Conservation (phyloP, 2,797 vertebrate genomes). For the Parotocinclus haroldoi region DNA sequence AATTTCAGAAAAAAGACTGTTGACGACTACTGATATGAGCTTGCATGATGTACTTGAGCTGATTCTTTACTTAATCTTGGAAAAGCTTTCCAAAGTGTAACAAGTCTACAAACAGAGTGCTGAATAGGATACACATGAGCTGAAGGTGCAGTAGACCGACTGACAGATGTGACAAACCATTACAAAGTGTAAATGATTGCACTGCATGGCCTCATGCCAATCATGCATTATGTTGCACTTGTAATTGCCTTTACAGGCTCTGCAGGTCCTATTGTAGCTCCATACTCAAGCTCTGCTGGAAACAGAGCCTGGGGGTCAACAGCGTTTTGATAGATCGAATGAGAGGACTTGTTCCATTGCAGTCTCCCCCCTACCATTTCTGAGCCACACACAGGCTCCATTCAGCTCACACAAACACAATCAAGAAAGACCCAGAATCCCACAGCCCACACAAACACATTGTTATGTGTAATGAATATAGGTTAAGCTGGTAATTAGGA, state of each 20-base stretch:
- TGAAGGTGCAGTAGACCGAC: conserved; percentile 45
- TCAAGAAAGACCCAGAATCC: conserved; percentile 17
- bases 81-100: not conserved
- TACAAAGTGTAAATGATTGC: conserved; percentile 53
- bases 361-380: conserved; percentile 47
- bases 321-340: conserved; percentile 50
- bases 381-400: conserved; percentile 29
- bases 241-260: conserved; percentile 50
- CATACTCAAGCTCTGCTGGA: conserved; percentile 51
- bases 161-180: conserved; percentile 4
- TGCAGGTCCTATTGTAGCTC: conserved; percentile 61
- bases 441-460: conserved; percentile 23
- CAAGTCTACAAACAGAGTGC: not conserved
- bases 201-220: conserved; percentile 56
- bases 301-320: conserved; percentile 53
- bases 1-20: conserved; percentile 9
- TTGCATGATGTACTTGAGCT: not conserved
- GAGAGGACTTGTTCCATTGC: conserved; percentile 62
- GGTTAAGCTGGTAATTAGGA: conserved; percentile 49
- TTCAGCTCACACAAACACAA: conserved; percentile 35
- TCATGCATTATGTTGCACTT: conserved; percentile 56
- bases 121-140: conserved; percentile 6
- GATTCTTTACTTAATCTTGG: not conserved
- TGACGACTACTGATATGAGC: not conserved
- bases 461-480: conserved; percentile 47